Evolutionary conservation across 2,113 vertebrate genomes (phyloP).

Genomic region (Pseudorectes ferrugineus): DNA sequence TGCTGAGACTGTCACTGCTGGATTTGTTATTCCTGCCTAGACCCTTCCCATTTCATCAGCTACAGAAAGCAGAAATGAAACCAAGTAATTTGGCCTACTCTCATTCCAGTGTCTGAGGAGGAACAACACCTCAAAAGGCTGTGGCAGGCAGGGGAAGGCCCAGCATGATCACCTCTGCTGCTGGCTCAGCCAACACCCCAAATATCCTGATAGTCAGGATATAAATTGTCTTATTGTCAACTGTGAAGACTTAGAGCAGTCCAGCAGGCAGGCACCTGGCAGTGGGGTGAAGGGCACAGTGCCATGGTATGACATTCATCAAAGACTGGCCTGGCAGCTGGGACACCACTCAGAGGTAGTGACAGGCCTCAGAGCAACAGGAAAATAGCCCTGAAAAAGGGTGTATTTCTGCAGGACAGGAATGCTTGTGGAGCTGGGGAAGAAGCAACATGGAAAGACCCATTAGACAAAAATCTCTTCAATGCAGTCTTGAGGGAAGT

Average conservation of each 20-base stretch:
- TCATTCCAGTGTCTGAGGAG: neutral
- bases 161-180: neutral
- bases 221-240: neutral
- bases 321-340: neutral
- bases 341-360: neutral
- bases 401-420: neutral
- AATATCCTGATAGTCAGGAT: neutral
- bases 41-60: neutral
- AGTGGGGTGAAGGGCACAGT: neutral
- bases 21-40: neutral
- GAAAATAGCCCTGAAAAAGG: neutral
- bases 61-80: neutral
- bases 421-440: neutral
- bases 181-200: neutral
- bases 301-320: accelerated
- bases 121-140: neutral
- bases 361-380: neutral
- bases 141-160: neutral
- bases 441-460: neutral
- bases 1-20: neutral
- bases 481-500: neutral
- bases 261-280: neutral
- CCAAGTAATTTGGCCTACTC: neutral
- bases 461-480: neutral
- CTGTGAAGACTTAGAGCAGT: neutral